Percentiles rank a stretch among this genome's conserved stretches.
Evolutionary conservation across 2,797 vertebrate species (phyloP).

Genomic region (Tympanoctomys barrerae): DNA sequence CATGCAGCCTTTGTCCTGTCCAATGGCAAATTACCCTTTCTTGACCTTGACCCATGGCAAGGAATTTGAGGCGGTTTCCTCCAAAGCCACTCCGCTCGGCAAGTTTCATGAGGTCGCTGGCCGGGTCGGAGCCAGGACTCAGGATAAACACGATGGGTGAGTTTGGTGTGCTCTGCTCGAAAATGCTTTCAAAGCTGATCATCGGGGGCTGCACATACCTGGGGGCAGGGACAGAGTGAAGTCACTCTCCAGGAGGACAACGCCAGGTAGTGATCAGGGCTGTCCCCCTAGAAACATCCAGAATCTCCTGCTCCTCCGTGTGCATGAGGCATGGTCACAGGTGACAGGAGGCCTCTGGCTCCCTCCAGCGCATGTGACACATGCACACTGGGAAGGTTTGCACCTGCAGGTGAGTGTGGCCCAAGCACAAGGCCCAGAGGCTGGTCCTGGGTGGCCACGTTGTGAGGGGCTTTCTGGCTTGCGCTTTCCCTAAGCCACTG

Average conservation of each 20-base stretch:
- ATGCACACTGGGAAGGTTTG: fast-evolving
- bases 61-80: constrained; percentile 93
- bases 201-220: constrained; percentile 98
- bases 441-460: neutral
- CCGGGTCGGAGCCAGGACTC: constrained; percentile 97
- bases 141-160: constrained; percentile 98
- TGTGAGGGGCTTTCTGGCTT: neutral
- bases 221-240: neutral
- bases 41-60: constrained; percentile 99
- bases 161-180: constrained; percentile 94
- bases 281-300: fast-evolving
- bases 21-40: constrained; percentile 91
- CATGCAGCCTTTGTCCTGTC: neutral
- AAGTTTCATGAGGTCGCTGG: constrained; percentile 95
- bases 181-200: constrained; percentile 95
- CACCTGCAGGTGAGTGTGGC: neutral
- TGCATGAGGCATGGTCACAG: neutral
- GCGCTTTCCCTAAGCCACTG: neutral
- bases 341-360: neutral
- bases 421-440: neutral
- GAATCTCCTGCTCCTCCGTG: neutral
- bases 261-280: fast-evolving
- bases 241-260: fast-evolving
- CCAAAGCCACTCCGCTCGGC: constrained; percentile 93
- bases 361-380: neutral